A percentile compares a stretch with the other conserved stretches of the same genome.
Evolutionary conservation across 2,888 invertebrate genomes (phyloP).

Genomic region (Griposia aprilina): DNA sequence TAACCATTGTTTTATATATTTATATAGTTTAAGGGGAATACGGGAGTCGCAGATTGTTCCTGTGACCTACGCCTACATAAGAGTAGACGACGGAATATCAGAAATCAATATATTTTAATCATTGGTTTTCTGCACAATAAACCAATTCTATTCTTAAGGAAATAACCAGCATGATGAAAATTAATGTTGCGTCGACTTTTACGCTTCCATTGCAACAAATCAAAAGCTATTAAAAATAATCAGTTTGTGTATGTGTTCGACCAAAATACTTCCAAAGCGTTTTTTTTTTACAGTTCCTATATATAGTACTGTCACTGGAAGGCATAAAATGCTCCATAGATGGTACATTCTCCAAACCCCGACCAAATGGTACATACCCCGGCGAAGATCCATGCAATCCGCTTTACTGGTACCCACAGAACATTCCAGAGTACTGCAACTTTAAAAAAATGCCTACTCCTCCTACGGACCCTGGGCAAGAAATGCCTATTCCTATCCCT

Average conservation of each 20-base stretch:
- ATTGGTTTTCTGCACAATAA: neutral
- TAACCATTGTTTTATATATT: neutral
- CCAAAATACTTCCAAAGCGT: neutral
- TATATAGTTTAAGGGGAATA: neutral
- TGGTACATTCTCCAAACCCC: slow-evolving; percentile 61
- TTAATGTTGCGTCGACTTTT: neutral
- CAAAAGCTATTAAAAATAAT: neutral
- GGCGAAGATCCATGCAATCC: slow-evolving; percentile 81
- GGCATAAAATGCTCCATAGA: slow-evolving; percentile 71
- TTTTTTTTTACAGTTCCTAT: slow-evolving; percentile 70
- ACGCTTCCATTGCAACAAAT: too few species aligned
- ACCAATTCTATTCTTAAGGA: neutral
- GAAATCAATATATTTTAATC: neutral
- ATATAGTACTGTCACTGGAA: slow-evolving; percentile 55
- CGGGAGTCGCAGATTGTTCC: neutral
- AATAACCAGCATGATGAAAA: neutral
- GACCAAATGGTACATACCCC: slow-evolving; percentile 29
- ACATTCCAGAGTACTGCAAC: slow-evolving; percentile 72
- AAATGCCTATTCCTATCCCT: slow-evolving; percentile 62
- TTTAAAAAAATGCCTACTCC: slow-evolving; percentile 40
- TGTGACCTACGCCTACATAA: neutral
- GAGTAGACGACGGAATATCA: too few species aligned
- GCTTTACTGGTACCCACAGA: slow-evolving; percentile 81
- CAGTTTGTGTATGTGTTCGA: neutral
- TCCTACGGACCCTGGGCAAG: slow-evolving; percentile 22